Base-by-base conservation (phyloP, 2,113 vertebrate genomes). In the Columba janthina region DNA sequence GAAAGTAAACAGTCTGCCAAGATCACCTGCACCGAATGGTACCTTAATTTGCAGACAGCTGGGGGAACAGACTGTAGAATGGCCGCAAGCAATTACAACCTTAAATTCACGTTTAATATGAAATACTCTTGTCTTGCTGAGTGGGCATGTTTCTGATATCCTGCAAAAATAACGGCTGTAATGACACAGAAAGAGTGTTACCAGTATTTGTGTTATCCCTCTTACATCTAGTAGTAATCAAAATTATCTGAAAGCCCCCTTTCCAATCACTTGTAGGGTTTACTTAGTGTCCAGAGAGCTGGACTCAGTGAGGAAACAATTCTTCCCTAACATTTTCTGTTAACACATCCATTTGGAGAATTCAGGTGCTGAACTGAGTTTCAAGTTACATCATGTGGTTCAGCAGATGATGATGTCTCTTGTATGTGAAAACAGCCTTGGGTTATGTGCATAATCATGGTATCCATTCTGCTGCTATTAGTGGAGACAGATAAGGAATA, bases 1-100 rank as follows among this genome's bases (percentile, higher is more conserved):
- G 44, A 48, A n/a, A 16, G 29, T 32, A 14, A 73, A 24, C 12
- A 17, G 36, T 3, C 36, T 71, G 64, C 40, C 38, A 34, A 3
- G 22, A 5, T 20, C 54, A 1, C 40, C 25, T 3, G 14, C 20
- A 6, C 51, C 10, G 1, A 36, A 4, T 2, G 12, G 51, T 17
- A n/a, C 6, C 17, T 40, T 9, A 12, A 24, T 48, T 56, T 66
- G 51, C 56, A 31, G 22, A 21, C 7, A 16, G 13, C 3, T 2
- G 15, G 31, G 14, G n/a, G 20, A 38, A 5, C 11, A 10, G 54
- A 1, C 36, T 58, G 46, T 15, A 11, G 11, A 25, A 54, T 7
- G 11, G 50, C 42, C 62, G 11, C 50, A 10, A 48, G 14, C 44
- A 28, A 4, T 40, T 22, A 6, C 5, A 7, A 32, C 14, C 29